phyloP scores from a whole-genome alignment of 1,140 invertebrate species.

The Eueides isabella region DNA sequence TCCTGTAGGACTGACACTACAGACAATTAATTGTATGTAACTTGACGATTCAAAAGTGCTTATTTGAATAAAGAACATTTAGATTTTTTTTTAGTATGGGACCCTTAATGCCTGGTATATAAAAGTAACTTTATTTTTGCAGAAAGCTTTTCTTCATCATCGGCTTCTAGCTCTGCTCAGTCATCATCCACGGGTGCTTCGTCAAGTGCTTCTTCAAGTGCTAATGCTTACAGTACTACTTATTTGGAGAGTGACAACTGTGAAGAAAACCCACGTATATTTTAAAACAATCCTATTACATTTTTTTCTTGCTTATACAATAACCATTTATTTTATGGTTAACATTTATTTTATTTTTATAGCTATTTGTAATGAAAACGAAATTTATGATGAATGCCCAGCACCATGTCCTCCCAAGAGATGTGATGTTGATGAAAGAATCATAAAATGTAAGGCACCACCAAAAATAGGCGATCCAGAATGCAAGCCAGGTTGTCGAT shows the following conservation, averaged over 20 bases:
- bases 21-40: too few species aligned
- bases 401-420: constrained; percentile 31
- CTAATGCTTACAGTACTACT: neutral
- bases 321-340: too few species aligned
- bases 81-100: too few species aligned
- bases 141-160: neutral
- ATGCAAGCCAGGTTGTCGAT: constrained; percentile 48
- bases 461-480: constrained; percentile 25
- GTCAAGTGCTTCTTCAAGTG: neutral
- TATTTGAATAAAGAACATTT: too few species aligned
- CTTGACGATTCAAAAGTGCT: too few species aligned
- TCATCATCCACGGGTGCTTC: neutral
- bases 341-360: neutral
- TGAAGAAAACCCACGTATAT: neutral
- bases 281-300: too few species aligned
- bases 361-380: constrained; percentile 25
- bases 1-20: too few species aligned
- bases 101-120: neutral
- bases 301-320: too few species aligned
- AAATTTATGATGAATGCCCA: constrained; percentile 32
- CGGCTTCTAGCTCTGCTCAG: neutral
- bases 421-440: constrained; percentile 35
- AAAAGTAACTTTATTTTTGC: neutral
- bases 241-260: neutral
- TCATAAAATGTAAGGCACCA: constrained; percentile 28